Evolutionary conservation across 1,140 invertebrate species (phyloP).

Genomic region (Wasmannia auropunctata): DNA sequence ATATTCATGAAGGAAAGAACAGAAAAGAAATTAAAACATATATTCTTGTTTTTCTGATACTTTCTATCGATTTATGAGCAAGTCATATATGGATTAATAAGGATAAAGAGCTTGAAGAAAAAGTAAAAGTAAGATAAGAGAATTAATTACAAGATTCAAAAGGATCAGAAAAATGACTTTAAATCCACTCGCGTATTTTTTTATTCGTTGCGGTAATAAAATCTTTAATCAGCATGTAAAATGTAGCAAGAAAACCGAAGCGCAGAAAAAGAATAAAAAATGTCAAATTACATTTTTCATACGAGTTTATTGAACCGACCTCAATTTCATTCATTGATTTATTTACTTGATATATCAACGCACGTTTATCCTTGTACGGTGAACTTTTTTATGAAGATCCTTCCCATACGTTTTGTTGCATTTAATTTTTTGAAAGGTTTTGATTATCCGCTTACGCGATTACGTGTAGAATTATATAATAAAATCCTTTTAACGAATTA

Average conservation of each 20-base stretch:
- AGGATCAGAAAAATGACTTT: background rate
- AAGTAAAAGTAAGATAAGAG: background rate
- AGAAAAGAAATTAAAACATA: background rate
- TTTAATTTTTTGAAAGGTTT: constrained; percentile 37
- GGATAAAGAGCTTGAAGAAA: background rate
- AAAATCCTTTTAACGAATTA: constrained; percentile 7
- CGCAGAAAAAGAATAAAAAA: background rate
- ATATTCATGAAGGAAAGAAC: background rate
- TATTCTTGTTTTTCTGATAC: background rate
- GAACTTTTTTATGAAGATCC: background rate
- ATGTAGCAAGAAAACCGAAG: background rate
- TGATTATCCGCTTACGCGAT: constrained; percentile 18
- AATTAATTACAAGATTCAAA: background rate
- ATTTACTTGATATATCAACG: background rate
- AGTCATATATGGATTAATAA: background rate
- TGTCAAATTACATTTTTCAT: background rate
- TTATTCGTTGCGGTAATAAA: background rate
- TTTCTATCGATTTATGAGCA: background rate
- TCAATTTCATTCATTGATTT: constrained; percentile 23
- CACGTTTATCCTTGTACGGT: background rate
- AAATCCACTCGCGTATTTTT: background rate
- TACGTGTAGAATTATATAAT: constrained; percentile 3
- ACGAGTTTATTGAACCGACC: background rate
- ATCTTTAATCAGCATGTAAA: background rate
- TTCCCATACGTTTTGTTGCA: background rate